Conservation (phyloP, 2,797 vertebrate species). For the Urosaurus nigricauda region DNA sequence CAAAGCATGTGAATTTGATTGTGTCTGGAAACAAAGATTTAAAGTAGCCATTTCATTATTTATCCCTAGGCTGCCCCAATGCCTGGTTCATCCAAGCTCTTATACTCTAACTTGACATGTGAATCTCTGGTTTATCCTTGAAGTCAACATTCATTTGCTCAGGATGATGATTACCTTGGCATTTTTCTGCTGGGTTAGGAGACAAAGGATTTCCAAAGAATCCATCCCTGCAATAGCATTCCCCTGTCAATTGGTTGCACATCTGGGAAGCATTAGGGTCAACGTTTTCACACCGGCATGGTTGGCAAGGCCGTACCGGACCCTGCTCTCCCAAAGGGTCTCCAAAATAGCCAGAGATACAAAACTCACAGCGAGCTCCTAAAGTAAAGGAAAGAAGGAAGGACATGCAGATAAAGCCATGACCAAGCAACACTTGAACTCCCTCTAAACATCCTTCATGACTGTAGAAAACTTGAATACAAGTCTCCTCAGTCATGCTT, state of each 20-base stretch:
- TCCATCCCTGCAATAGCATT: constrained; percentile 83
- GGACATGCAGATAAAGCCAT: neutral
- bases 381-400: constrained; percentile 27
- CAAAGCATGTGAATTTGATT: neutral
- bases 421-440: neutral
- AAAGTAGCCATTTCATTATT: neutral
- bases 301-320: constrained; percentile 78
- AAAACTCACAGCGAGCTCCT: constrained; percentile 89
- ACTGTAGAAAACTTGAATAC: rapidly evolving
- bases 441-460: neutral
- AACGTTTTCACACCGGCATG: constrained; percentile 85
- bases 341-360: constrained; percentile 89
- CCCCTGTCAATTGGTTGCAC: constrained; percentile 84
- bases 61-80: neutral
- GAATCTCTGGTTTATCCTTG: constrained; percentile 10
- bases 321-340: constrained; percentile 80
- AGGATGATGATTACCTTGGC: constrained; percentile 80
- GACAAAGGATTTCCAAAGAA: constrained; percentile 80
- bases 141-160: neutral
- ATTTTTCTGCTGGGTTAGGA: constrained; percentile 74
- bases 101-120: neutral
- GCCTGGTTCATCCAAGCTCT: neutral
- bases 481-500: neutral
- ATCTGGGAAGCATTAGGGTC: constrained; percentile 80
- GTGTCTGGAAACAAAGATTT: neutral